Percentiles rank a stretch among this genome's conserved stretches.
These are phyloP conservation scores for Pelvicachromis taeniatus DNA, from an alignment of 2,113 vertebrate species.

Conservation along the genomic window DNA sequence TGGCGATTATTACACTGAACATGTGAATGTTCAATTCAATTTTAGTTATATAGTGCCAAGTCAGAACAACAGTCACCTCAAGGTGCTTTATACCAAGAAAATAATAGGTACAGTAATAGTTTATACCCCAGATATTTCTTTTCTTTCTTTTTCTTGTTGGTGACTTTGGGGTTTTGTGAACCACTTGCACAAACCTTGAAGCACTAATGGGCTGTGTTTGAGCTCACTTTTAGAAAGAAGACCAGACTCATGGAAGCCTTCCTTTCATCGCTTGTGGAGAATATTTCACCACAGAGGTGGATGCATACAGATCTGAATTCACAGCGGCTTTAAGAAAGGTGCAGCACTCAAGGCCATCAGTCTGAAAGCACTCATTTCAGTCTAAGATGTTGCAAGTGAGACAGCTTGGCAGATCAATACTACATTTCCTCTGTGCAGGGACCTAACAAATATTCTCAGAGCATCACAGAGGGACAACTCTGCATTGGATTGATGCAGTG, in stretches of 20 bases:
- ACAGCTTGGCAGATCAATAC: slow-evolving; percentile 55
- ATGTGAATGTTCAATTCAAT: not conserved
- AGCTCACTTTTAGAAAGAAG: not conserved
- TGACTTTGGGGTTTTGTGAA: not conserved
- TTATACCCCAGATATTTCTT: not conserved
- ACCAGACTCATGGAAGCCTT: not conserved
- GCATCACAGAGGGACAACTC: slow-evolving; percentile 33
- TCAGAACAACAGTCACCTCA: not conserved
- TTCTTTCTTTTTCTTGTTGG: not conserved
- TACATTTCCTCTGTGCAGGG: slow-evolving; percentile 48
- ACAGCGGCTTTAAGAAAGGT: not conserved
- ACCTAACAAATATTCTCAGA: slow-evolving; percentile 47
- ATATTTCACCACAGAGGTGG: not conserved
- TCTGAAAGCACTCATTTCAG: slow-evolving; percentile 30
- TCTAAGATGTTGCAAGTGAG: slow-evolving; percentile 46
- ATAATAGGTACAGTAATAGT: not conserved
- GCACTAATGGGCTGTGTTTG: not conserved
- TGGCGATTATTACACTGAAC: not conserved
- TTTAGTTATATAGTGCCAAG: not conserved
- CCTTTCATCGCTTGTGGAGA: not conserved
- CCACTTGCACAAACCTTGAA: not conserved
- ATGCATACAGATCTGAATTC: not conserved
- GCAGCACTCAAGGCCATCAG: not conserved
- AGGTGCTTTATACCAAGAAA: not conserved
- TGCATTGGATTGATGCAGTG: slow-evolving; percentile 18